These are phyloP conservation scores for Escarpia spicata DNA, from an alignment of 2,888 invertebrate genomes.

Conservation along the genomic window DNA sequence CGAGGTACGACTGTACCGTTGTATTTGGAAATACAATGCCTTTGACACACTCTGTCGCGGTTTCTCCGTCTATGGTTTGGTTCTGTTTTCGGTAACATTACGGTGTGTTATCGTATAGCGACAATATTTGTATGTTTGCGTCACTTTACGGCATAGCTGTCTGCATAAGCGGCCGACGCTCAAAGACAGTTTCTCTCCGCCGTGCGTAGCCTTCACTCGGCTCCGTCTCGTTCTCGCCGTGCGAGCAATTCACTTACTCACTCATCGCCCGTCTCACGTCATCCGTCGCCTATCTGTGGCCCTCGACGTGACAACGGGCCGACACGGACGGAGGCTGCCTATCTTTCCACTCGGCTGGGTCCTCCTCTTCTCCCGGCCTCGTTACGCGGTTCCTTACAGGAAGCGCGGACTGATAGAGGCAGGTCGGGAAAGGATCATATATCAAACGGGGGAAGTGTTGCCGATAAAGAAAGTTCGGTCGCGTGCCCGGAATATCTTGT, in stretches of 20 bases:
- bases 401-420: not conserved
- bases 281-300: not conserved
- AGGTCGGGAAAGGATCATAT: not conserved
- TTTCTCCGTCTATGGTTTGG: too few relatives aligned
- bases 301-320: slow-evolving; percentile 1
- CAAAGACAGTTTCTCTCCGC: not conserved
- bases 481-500: not conserved
- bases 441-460: not conserved
- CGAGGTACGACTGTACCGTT: too few relatives aligned
- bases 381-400: slow-evolving; percentile 9
- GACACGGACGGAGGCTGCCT: not conserved
- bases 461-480: not conserved
- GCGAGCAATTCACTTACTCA: not conserved
- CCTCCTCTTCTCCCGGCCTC: not conserved
- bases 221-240: not conserved
- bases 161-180: too few relatives aligned
- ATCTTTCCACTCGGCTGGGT: slow-evolving; percentile 12
- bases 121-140: too few relatives aligned
- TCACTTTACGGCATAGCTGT: too few relatives aligned
- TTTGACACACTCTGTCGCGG: too few relatives aligned
- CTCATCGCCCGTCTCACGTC: not conserved
- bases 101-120: too few relatives aligned
- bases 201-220: not conserved
- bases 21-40: too few relatives aligned
- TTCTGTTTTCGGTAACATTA: too few relatives aligned